Conservation (phyloP, 2,113 vertebrate genomes). For the Bufo bufo region DNA sequence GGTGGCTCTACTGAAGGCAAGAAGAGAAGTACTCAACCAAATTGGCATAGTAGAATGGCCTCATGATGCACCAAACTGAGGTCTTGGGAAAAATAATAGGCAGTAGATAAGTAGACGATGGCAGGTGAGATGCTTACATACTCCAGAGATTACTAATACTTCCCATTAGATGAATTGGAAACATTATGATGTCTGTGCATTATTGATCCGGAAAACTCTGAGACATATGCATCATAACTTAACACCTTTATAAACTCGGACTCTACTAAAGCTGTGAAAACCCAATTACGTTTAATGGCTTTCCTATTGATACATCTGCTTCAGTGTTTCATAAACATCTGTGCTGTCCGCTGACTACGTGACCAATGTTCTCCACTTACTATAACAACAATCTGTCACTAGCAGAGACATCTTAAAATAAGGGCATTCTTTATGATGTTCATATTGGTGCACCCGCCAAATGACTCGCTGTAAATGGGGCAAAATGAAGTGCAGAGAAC, state of each 20-base stretch:
- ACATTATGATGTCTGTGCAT: background rate
- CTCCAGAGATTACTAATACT: conserved; percentile 12
- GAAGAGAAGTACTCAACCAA: background rate
- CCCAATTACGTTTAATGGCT: conserved; percentile 17
- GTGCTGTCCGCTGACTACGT: background rate
- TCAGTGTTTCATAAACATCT: background rate
- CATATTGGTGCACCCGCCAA: background rate
- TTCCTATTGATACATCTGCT: conserved; percentile 12
- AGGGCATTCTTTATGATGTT: background rate
- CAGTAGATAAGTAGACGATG: background rate
- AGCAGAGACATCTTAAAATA: background rate
- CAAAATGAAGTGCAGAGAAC: background rate
- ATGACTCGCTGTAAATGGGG: background rate
- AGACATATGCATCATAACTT: conserved; percentile 29
- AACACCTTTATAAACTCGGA: background rate
- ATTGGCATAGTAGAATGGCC: background rate
- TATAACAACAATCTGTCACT: background rate
- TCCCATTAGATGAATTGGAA: background rate
- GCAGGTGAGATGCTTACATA: conserved; percentile 58
- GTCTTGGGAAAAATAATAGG: background rate
- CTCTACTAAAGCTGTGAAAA: conserved; percentile 4
- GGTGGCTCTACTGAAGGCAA: background rate
- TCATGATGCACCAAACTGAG: background rate
- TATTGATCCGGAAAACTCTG: conserved; percentile 11
- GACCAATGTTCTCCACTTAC: background rate